phyloP scores from a whole-genome alignment of 92 coral and sea anemone genomes.

The Metridium senile region DNA sequence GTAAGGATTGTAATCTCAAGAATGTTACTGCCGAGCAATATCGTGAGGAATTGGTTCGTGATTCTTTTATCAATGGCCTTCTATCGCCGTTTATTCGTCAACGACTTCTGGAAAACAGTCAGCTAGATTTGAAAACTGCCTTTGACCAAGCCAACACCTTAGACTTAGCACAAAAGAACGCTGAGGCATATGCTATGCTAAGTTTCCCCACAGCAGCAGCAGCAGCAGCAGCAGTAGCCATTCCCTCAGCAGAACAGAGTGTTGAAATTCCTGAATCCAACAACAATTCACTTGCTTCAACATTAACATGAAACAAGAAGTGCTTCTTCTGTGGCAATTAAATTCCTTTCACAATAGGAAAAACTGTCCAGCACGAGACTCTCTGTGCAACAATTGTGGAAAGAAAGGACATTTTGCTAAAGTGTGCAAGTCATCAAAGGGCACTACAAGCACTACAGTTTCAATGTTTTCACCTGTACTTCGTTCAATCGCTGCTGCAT shows the following conservation, averaged over 20 bases:
- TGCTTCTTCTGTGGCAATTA: slow-evolving; percentile 47
- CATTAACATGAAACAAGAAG: slow-evolving; percentile 16
- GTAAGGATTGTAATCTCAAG: slow-evolving; percentile 53
- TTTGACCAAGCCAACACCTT: slow-evolving; percentile 49
- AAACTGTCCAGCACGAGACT: slow-evolving; percentile 36
- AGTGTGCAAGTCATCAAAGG: slow-evolving; percentile 39
- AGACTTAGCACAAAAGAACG: slow-evolving; percentile 39
- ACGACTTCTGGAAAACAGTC: slow-evolving; percentile 47
- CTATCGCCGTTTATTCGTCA: slow-evolving; percentile 39
- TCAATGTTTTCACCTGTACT: slow-evolving; percentile 58
- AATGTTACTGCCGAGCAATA: slow-evolving; percentile 43
- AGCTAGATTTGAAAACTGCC: slow-evolving; percentile 37
- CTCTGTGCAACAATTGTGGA: slow-evolving; percentile 34
- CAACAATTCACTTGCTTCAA: slow-evolving; percentile 5
- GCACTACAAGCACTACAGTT: slow-evolving; percentile 44
- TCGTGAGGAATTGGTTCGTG: slow-evolving; percentile 33
- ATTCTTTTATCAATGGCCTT: slow-evolving; percentile 52
- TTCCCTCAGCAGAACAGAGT: slow-evolving; percentile 1
- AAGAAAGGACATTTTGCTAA: slow-evolving; percentile 46
- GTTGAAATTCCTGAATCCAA: slow-evolving; percentile 19
- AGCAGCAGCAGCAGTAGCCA: slow-evolving; percentile 2
- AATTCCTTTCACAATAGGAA: slow-evolving; percentile 26
- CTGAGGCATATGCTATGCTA: slow-evolving; percentile 41
- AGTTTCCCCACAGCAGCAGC: slow-evolving; percentile 29
- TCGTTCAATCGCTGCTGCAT: slow-evolving; percentile 43